Percentiles rank a stretch among this genome's conserved stretches.
Conservation (phyloP, 2,113 vertebrate genomes). For the Macquaria ambigua region DNA sequence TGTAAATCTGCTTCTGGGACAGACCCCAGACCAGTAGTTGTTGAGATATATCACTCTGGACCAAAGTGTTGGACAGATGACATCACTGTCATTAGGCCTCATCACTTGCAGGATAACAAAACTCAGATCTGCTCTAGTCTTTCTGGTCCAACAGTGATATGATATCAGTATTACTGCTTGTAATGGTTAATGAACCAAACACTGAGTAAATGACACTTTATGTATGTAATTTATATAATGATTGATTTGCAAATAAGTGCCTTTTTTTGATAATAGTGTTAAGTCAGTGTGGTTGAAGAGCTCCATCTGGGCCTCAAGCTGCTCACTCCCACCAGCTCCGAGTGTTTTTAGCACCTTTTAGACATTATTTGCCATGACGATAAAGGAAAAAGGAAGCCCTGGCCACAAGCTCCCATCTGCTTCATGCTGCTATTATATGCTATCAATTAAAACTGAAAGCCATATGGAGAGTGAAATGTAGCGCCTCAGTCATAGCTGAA, state of each 20-base stretch:
- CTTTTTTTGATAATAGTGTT: slow-evolving; percentile 3
- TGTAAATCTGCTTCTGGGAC: too few species aligned
- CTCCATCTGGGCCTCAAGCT: slow-evolving; percentile 27
- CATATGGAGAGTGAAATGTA: neutral
- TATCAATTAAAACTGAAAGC: neutral
- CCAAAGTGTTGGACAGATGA: too few species aligned
- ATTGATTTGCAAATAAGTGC: slow-evolving; percentile 6
- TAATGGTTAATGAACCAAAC: too few species aligned
- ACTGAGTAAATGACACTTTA: too few species aligned
- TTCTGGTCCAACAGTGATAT: too few species aligned
- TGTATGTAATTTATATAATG: too few species aligned
- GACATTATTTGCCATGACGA: slow-evolving; percentile 15
- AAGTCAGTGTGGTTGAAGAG: slow-evolving; percentile 12
- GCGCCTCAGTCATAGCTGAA: neutral
- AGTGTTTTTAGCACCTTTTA: slow-evolving; percentile 39
- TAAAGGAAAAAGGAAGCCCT: slow-evolving; percentile 17
- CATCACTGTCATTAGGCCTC: too few species aligned
- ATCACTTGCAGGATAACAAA: too few species aligned
- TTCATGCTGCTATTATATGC: slow-evolving; percentile 2
- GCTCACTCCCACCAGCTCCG: slow-evolving; percentile 15
- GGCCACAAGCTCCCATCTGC: slow-evolving; percentile 35
- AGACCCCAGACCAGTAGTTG: too few species aligned
- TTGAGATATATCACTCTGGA: too few species aligned
- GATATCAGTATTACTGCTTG: too few species aligned
- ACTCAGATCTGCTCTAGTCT: too few species aligned